Evolutionary conservation across 2,888 invertebrate species (phyloP).

Genomic region (Dioctria linearis): DNA sequence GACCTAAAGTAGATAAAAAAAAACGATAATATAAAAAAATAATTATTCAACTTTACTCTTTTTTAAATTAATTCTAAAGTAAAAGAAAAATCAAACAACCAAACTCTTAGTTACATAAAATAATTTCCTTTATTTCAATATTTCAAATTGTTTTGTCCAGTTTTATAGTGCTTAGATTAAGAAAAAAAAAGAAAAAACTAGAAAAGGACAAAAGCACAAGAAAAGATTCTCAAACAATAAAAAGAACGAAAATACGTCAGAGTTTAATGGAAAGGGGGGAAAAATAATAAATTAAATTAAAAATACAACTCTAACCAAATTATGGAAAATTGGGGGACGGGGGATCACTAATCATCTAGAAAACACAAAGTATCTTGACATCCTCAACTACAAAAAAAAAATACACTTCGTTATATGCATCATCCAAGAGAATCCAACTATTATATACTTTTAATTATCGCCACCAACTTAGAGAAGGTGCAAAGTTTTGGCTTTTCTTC

Average conservation of each 20-base stretch:
- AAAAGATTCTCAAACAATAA: neutral
- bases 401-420: conserved; percentile 2
- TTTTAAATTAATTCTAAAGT: neutral
- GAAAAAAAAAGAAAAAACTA: neutral
- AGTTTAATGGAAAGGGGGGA: neutral
- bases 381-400: conserved; percentile 61
- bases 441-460: neutral
- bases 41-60: too few relatives aligned
- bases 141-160: conserved; percentile 46
- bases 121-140: conserved; percentile 46
- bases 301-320: conserved; percentile 2
- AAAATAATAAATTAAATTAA: conserved; percentile 20
- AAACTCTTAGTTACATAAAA: conserved; percentile 43
- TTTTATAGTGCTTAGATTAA: neutral
- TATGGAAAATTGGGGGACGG: conserved; percentile 58
- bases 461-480: too few relatives aligned
- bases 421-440: neutral
- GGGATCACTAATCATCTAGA: neutral
- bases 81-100: conserved; percentile 52
- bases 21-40: too few relatives aligned
- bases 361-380: neutral
- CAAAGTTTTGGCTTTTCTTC: neutral
- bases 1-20: too few relatives aligned
- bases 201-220: neutral
- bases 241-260: neutral